Base-by-base conservation (phyloP, 2,888 invertebrate species). In the Homarus gammarus region DNA sequence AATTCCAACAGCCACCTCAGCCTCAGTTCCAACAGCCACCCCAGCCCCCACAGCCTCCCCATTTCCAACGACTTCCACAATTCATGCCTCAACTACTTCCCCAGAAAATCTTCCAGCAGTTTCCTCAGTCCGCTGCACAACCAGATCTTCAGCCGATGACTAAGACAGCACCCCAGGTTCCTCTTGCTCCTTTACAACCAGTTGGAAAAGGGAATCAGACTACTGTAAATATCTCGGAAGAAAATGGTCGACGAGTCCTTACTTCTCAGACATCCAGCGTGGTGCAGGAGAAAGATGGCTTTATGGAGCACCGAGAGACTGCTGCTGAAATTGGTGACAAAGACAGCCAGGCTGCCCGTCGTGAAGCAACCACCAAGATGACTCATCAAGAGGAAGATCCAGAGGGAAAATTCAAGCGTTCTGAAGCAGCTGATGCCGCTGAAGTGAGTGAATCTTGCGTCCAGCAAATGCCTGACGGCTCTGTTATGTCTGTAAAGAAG, bases 391-490 rank as follows among this genome's bases (percentile, higher is more conserved):
- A 91, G 31, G 91, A 91, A 72, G 91, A 91, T 75, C 91, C 90
- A 8, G 82, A 91, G n/a, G 91, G 91, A 1, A 88, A 88, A 36
- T 91, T 84, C 33, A 85, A 87, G 85, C 82, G 85, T 8, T 82
- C 90, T 8, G 91, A 91, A 64, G 79, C 88, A 38, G 90, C 88
- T n/a, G 90, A 91, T 83, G 91, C 91, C 31, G 82, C 88, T 2
- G 91, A 91, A 40, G 89, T 90, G 56, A 91, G 89, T 61, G 91
- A 91, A 33, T 89, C 91, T 2, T 91, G 88, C 49, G 64, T 91
- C 27, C 84, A 90, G 33, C 88, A 85, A 0, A 68, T 91, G 49
- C 90, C 91, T 3, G 91, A 91, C 70, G 91, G 91, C 15, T 91
- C 91, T 6, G 77, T 88, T 1, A 88, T 91, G 68, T 88, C 91